Percentiles rank a stretch among this genome's conserved stretches.
Evolutionary conservation across 2,797 vertebrate genomes (phyloP).

Genomic region (Lutjanus argentimaculatus): DNA sequence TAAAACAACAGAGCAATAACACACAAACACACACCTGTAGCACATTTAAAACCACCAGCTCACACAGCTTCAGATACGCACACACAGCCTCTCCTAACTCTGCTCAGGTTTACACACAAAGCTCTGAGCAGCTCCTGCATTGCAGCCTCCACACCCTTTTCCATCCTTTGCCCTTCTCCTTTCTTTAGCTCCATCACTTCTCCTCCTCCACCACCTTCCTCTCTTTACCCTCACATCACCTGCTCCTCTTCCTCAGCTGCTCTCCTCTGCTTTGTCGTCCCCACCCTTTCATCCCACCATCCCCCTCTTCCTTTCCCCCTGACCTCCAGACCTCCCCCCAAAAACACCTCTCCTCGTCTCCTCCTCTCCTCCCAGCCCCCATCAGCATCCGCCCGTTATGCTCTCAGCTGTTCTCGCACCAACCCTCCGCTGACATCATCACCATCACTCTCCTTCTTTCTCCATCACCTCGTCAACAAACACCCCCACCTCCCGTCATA

Average conservation of each 20-base stretch:
- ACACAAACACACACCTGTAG: conserved; percentile 65
- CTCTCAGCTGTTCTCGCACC: conserved; percentile 11
- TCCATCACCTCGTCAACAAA: conserved; percentile 9
- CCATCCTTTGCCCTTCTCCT: conserved; percentile 43
- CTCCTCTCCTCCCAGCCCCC: conserved; percentile 38
- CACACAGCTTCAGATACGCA: background rate
- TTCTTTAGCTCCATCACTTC: conserved; percentile 23
- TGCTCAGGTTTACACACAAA: conserved; percentile 59
- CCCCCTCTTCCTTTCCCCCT: conserved; percentile 45
- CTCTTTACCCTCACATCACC: conserved; percentile 15
- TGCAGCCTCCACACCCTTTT: conserved; percentile 88
- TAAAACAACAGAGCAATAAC: conserved; percentile 30
- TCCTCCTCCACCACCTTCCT: background rate
- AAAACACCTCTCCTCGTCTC: conserved; percentile 26
- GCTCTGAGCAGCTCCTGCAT: conserved; percentile 77
- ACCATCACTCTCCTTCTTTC: background rate
- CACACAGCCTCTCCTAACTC: conserved; percentile 17
- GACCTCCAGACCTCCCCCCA: conserved; percentile 63
- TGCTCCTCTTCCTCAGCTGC: conserved; percentile 24
- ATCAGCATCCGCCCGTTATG: conserved; percentile 16
- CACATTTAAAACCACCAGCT: background rate
- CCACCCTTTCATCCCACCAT: conserved; percentile 57
- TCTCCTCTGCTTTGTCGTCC: conserved; percentile 41
- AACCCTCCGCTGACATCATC: conserved; percentile 50
- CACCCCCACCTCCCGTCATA: conserved; percentile 27